phyloP scores from a whole-genome alignment of 1,140 invertebrate species.

The Cydia strobilella region DNA sequence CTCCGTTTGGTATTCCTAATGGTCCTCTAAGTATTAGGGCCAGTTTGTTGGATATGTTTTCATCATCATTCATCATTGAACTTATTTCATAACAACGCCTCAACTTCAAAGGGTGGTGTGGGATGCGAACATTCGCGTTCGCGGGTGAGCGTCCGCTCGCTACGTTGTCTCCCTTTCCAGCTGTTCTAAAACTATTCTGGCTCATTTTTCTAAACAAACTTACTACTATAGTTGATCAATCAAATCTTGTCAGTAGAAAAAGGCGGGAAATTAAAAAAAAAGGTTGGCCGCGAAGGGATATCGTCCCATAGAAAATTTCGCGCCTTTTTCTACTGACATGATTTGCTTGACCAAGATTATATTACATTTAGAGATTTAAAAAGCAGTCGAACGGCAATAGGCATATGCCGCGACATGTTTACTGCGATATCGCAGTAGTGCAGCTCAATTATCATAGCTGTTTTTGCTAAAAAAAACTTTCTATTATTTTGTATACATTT shows the following conservation, averaged over 20 bases:
- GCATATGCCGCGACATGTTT: too few species aligned
- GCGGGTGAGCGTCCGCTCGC: conserved; percentile 42
- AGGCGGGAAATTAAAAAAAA: too few species aligned
- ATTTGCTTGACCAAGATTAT: too few species aligned
- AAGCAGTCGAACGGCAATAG: background rate
- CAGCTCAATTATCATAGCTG: background rate
- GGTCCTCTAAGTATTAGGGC: too few species aligned
- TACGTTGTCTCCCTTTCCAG: conserved; percentile 69
- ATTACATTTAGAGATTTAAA: background rate
- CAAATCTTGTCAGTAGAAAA: too few species aligned
- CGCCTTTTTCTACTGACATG: too few species aligned
- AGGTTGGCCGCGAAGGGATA: too few species aligned
- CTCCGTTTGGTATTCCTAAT: too few species aligned
- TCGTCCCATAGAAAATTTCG: too few species aligned
- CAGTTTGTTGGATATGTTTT: background rate
- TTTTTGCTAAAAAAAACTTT: background rate
- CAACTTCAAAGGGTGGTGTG: conserved; percentile 32
- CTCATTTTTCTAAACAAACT: conserved; percentile 41
- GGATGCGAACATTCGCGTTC: conserved; percentile 9
- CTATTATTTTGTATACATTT: background rate
- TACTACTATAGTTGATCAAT: too few species aligned
- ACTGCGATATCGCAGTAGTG: too few species aligned
- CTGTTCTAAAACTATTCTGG: conserved; percentile 54
- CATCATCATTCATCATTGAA: background rate
- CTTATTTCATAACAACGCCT: conserved; percentile 12